Base-by-base conservation (phyloP, 2,113 vertebrate species). In the Cololabis saira region DNA sequence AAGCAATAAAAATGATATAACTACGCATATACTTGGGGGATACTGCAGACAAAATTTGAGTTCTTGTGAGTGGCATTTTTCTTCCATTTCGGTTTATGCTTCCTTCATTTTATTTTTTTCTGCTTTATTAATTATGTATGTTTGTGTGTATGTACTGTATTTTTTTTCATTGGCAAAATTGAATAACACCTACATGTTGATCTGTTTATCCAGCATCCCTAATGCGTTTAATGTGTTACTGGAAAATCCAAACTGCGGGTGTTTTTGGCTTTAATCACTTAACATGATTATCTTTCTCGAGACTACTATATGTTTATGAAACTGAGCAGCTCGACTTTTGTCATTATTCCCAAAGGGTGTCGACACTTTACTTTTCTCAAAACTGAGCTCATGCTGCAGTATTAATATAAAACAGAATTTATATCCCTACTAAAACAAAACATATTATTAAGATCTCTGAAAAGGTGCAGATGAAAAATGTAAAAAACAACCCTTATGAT, bases 391-490 rank as follows among this genome's bases (percentile, higher is more conserved):
- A 30, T 75, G 67, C 30, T 1, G 12, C 66, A 44, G 22, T 70
- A 65, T 71, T 54, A 43, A 56, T 77, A 60, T 70, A 50, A 75
- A 75, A 30, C 13, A 55, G 44, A 48, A 58, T 59, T 76, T 75
- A 61, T 41, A 73, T 76, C 80, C 58, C 55, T 51, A 63, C 78
- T 81, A 80, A 63, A 69, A 55, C 74, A 51, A 52, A 80, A 61
- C 69, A 49, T 55, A 62, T 81, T 61, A 74, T 79, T 84, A 57
- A 72, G 56, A 82, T 85, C 60, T 58, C 61, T 78, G 61, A 80
- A 81, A 82, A 74, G 65, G 37, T 58, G n/a, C 56, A 76, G 63
- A 88, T 77, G 83, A 86, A 86, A 84, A 73, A 78, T 1, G 10
- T 7, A 37, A 7, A 37, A 37, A 7, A 37, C 2, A 37, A 7